Base-by-base conservation (phyloP, 2,888 invertebrate genomes). In the Eulithis testata region DNA sequence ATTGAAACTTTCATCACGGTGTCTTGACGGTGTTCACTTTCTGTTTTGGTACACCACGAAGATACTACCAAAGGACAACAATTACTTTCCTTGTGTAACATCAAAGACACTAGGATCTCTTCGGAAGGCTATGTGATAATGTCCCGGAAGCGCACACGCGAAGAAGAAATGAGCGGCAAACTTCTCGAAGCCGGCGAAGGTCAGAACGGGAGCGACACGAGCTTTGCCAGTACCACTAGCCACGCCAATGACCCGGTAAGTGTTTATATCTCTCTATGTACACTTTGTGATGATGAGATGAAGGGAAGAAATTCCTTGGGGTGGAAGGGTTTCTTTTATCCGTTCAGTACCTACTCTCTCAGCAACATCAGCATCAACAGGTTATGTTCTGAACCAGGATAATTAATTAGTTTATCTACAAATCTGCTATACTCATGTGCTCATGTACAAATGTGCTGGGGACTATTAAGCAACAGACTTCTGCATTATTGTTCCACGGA, bases 71-170 rank as follows among this genome's bases (percentile, higher is more conserved):
- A 40, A 12, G 9, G 11, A 37, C 8, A 52, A 11, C 27, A 6
- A 6, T 8, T 14, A 45, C n/a, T 21, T 40, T 9, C 40, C 45
- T 52, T 31, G 50, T 12, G 51, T 27, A 45, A 37, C 36, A 51
- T 60, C n/a, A 43, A 37, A n/a, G 45, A 52, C 1, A 27, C 31
- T 59, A 27, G 3, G 27, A 56, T 60, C 27, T 53, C 14, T 53
- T 53, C 44, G 47, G 61, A 62, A 76, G 81, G 85, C 75, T 71
- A 90, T 90, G 90, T 86, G 76, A 91, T 82, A 85, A 93, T 92
- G 91, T 91, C 92, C 71, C 91, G 91, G 44, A 93, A 93, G 80
- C 82, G 92, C 66, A 79, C 84, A 68, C 83, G 89, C 70, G 87
- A 84, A 75, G 85, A 85, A 77, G 88, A 88, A 77, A 89, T 89